These are phyloP conservation scores for Acanthaster planci DNA, from an alignment of 35 echinoderm and acorn worm genomes.

Conservation along the genomic window DNA sequence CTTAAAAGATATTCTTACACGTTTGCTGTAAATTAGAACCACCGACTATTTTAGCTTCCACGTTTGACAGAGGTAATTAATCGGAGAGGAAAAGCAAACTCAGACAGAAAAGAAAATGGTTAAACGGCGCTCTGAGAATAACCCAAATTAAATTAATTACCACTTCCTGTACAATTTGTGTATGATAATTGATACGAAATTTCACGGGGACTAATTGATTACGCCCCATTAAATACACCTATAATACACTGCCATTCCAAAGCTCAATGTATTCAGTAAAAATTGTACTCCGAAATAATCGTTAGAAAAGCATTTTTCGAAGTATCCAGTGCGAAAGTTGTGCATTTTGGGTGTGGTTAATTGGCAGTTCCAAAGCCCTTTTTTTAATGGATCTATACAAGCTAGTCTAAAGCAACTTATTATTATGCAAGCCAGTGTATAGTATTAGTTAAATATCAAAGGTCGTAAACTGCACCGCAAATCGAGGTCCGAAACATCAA, in stretches of 20 bases:
- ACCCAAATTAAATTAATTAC: background rate
- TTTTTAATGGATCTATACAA: background rate
- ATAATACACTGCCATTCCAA: conserved; percentile 9
- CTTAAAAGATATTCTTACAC: too few relatives aligned
- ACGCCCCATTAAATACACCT: background rate
- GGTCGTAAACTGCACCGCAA: too few relatives aligned
- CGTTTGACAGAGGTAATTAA: background rate
- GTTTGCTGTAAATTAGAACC: background rate
- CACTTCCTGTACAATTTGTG: conserved; percentile 20
- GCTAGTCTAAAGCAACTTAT: too few relatives aligned
- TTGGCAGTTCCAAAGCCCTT: background rate
- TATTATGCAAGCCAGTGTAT: too few relatives aligned
- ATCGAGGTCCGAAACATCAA: too few relatives aligned
- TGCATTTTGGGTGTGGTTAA: conserved; percentile 3
- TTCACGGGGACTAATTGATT: conserved; percentile 12
- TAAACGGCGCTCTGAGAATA: background rate
- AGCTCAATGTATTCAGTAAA: conserved; percentile 18
- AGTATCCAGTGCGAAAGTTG: conserved; percentile 10
- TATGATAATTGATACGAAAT: conserved; percentile 16
- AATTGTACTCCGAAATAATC: conserved; percentile 12
- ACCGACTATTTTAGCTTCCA: conserved; percentile 16
- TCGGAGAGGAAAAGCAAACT: too few relatives aligned
- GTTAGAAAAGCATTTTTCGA: conserved; percentile 26
- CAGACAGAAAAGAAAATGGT: too few relatives aligned
- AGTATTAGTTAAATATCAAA: too few relatives aligned